Evolutionary conservation across 1,140 invertebrate genomes (phyloP).

Genomic region (Phymorhynchus buccinoides): DNA sequence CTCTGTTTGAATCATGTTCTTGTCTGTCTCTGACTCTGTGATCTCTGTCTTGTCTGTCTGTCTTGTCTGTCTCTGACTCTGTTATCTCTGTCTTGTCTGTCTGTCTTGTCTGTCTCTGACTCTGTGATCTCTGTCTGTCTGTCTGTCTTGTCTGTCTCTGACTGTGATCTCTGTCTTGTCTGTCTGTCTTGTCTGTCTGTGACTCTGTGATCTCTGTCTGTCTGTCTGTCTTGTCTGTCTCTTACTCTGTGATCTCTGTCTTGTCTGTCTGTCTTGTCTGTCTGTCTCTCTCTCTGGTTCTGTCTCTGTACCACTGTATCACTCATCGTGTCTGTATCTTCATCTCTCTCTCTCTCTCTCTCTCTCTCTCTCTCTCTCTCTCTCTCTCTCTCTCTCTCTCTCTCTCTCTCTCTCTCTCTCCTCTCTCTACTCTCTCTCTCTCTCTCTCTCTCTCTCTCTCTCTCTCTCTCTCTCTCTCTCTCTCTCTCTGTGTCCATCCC

Average conservation of each 20-base stretch:
- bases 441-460: conserved; percentile 12
- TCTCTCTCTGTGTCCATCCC: background rate
- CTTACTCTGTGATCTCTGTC: background rate
- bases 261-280: too few species aligned
- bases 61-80: background rate
- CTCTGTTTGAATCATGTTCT: too few species aligned
- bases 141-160: background rate
- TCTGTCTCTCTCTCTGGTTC: background rate
- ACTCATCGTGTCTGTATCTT: background rate
- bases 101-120: background rate
- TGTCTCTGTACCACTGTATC: background rate
- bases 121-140: background rate
- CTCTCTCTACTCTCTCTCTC: background rate
- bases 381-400: conserved; percentile 30
- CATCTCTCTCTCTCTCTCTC: conserved; percentile 11
- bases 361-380: conserved; percentile 22
- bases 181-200: background rate
- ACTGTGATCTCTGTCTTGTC: background rate
- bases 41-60: background rate
- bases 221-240: background rate
- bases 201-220: background rate
- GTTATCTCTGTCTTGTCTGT: background rate
- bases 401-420: conserved; percentile 32
- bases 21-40: background rate
- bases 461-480: conserved; percentile 23